Evolutionary conservation across 2,888 invertebrate genomes (phyloP), one percentile per base, ranked within the genome.

Genomic region (Drosophila monieri): DNA sequence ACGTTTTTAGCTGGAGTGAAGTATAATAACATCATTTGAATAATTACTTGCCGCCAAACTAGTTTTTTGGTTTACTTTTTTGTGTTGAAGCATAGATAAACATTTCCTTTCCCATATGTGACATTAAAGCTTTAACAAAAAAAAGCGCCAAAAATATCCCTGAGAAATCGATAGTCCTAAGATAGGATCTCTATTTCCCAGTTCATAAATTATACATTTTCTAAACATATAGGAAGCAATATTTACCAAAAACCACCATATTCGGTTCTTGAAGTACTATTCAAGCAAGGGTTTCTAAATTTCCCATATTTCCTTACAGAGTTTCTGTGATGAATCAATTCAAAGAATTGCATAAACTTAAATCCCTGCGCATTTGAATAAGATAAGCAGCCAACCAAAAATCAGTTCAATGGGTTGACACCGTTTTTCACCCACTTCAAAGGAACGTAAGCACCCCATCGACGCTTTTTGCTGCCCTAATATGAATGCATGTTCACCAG

Each of bases 391-490:
- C 23, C 23, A 44, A 35, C 39, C 39, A 15, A 18, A 18, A 41
- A 41, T 18, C 39, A 15, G 18, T 41, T 41, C 39, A 41, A 18
- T 18, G 15, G 39, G 14, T 18, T 41, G 39, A 41, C 39, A 41
- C 18, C 39, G 39, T 41, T 41, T 41, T 9, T 8, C 39, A 41
- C 14, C 14, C 14, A 15, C 18, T 41, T 41, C 39, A 41, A 41
- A 9, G 37, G 39, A 41, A 35, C 35, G n/a, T 35, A 35, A 35
- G 35, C n/a, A 35, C n/a, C 35, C 32, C 39, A 18, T 41, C 15
- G 15, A 18, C 10, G 39, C 39, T 18, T 18, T 18, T 35, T 41
- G 15, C 39, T 18, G 39, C 14, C 14, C 18, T 35, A n/a, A 18
- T 32, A 6, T 10, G 12, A 30, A 30, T 32, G 21, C 21, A 21